Percentiles rank a stretch among this genome's conserved stretches.
phyloP scores from a whole-genome alignment of 2,888 invertebrate species.

The Charanyca ferruginea region DNA sequence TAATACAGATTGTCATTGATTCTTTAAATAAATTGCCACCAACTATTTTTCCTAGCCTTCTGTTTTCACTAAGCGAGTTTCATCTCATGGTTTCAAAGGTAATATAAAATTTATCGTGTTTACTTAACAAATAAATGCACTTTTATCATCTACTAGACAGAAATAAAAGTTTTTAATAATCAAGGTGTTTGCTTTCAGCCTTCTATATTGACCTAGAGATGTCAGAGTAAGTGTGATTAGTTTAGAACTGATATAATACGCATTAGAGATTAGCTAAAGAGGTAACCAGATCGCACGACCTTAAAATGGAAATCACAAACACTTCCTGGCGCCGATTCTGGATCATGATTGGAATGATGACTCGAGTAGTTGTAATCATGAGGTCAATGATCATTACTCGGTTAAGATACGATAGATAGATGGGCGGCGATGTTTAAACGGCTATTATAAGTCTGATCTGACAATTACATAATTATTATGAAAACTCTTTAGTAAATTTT shows the following conservation, averaged over 20 bases:
- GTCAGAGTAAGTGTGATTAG: slow-evolving; percentile 74
- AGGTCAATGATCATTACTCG: slow-evolving; percentile 66
- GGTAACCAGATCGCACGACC: slow-evolving; percentile 65
- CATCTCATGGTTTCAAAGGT: slow-evolving; percentile 74
- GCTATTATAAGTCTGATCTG: slow-evolving; percentile 25
- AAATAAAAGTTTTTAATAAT: slow-evolving; percentile 80
- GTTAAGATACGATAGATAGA: slow-evolving; percentile 34
- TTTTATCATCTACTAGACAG: slow-evolving; percentile 73
- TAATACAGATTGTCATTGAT: slow-evolving; percentile 25
- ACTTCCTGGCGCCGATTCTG: slow-evolving; percentile 67
- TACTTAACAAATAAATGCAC: slow-evolving; percentile 78
- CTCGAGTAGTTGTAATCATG: slow-evolving; percentile 56
- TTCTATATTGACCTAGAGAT: slow-evolving; percentile 81
- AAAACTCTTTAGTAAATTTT: not conserved
- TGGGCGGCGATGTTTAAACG: not conserved
- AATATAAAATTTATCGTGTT: slow-evolving; percentile 76
- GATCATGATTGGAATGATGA: slow-evolving; percentile 47
- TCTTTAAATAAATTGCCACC: slow-evolving; percentile 40
- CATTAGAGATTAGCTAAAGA: slow-evolving; percentile 70
- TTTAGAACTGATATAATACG: slow-evolving; percentile 74
- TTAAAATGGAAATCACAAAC: slow-evolving; percentile 55
- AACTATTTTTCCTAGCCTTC: slow-evolving; percentile 59
- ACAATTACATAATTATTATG: slow-evolving; percentile 8
- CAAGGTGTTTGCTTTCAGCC: slow-evolving; percentile 76
- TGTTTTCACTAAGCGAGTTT: slow-evolving; percentile 49